Conservation (phyloP, 2,888 invertebrate genomes). For the Copidosoma aretas region DNA sequence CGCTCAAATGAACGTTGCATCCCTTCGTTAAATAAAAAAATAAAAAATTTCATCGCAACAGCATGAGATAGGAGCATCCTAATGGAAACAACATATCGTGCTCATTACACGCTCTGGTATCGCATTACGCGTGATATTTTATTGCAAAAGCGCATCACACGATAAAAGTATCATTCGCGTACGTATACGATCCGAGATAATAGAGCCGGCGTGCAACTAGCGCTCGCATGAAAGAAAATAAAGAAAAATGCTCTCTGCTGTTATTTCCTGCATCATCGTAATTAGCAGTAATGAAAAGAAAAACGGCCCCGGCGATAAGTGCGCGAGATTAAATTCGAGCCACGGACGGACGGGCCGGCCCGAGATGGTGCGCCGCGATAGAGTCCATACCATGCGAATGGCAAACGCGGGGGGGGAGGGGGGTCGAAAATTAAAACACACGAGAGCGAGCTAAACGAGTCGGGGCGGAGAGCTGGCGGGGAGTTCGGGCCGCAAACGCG, state of each 20-base stretch:
- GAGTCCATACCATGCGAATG: background rate
- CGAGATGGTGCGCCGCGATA: background rate
- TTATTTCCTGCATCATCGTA: constrained; percentile 1
- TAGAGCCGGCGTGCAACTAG: too few relatives aligned
- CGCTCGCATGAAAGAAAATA: too few relatives aligned
- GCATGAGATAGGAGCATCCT: too few relatives aligned
- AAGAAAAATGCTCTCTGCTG: background rate
- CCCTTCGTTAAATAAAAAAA: too few relatives aligned
- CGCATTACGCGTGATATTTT: too few relatives aligned
- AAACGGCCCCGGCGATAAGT: background rate
- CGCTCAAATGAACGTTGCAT: too few relatives aligned
- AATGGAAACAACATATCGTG: too few relatives aligned
- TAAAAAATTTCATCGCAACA: too few relatives aligned
- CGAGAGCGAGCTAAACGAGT: background rate
- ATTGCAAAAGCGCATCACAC: too few relatives aligned
- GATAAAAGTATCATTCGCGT: too few relatives aligned
- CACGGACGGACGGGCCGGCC: background rate
- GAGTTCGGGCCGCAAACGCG: background rate
- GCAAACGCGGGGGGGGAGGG: background rate
- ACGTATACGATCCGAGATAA: too few relatives aligned
- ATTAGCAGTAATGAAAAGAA: background rate
- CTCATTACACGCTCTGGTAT: too few relatives aligned
- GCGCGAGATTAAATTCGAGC: background rate
- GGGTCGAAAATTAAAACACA: background rate
- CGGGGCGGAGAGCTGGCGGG: background rate